Evolutionary conservation across 2,888 invertebrate species (phyloP).

Genomic region (Cryptophagus acutangulus): DNA sequence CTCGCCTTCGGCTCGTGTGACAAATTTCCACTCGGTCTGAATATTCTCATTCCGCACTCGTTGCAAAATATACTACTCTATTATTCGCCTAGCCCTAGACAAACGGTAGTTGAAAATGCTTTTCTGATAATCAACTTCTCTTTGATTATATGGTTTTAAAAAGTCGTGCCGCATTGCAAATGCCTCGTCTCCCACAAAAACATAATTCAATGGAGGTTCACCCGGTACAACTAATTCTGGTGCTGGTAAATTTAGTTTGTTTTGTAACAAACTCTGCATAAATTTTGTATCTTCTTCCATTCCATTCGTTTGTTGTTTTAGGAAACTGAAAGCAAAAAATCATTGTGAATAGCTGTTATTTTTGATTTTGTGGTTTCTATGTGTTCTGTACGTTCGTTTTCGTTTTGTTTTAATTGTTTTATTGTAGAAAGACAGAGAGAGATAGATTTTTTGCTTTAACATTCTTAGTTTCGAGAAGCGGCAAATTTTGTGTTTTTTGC

Average conservation of each 20-base stretch:
- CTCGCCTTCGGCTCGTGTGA: too few species aligned
- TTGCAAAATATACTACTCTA: conserved; percentile 23
- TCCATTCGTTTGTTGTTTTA: conserved; percentile 22
- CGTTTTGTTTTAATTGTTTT: background rate
- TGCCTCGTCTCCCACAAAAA: conserved; percentile 20
- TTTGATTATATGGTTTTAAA: conserved; percentile 17
- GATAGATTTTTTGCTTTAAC: background rate
- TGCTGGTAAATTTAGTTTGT: conserved; percentile 1
- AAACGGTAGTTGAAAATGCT: conserved; percentile 21
- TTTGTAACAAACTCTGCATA: background rate
- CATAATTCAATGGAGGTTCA: background rate
- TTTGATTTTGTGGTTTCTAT: background rate
- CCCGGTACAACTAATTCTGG: background rate
- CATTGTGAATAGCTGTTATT: background rate
- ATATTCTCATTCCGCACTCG: conserved; percentile 12
- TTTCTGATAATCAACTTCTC: conserved; percentile 4
- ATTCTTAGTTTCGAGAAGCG: background rate
- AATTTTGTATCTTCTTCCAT: too few species aligned
- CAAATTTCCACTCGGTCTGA: too few species aligned
- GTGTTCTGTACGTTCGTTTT: background rate
- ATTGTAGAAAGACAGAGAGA: background rate
- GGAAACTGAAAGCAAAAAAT: conserved; percentile 17
- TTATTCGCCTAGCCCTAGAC: conserved; percentile 20
- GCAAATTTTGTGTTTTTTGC: too few species aligned
- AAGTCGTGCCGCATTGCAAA: conserved; percentile 16